phyloP scores from a whole-genome alignment of 2,888 invertebrate species.

The Pammene fasciana region DNA sequence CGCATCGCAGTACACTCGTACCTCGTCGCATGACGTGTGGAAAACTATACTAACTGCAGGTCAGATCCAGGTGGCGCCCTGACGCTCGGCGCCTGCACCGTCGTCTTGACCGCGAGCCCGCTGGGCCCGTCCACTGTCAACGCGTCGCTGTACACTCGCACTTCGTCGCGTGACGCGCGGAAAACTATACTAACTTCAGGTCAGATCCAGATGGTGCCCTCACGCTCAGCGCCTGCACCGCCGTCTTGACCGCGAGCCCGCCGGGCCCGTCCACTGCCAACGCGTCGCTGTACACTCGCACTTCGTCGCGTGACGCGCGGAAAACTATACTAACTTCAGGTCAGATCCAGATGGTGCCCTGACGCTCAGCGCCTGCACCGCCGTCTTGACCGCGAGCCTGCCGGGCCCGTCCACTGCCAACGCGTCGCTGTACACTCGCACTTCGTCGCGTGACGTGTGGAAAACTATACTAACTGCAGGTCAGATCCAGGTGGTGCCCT shows the following conservation, averaged over 20 bases:
- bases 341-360: no score
- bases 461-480: slow-evolving; percentile 85
- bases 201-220: slow-evolving; percentile 92
- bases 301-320: slow-evolving; percentile 91
- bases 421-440: no score
- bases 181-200: slow-evolving; percentile 91
- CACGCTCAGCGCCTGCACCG: slow-evolving; percentile 91
- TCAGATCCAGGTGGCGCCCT: slow-evolving; percentile 92
- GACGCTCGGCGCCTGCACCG: slow-evolving; percentile 91
- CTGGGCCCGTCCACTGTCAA: slow-evolving; percentile 91
- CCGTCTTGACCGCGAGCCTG: no score
- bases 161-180: slow-evolving; percentile 91
- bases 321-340: no score
- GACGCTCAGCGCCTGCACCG: no score
- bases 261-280: slow-evolving; percentile 91
- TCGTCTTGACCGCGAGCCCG: slow-evolving; percentile 91
- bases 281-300: slow-evolving; percentile 90
- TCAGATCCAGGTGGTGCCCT: slow-evolving; percentile 92
- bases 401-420: no score
- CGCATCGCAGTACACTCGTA: no score
- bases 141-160: slow-evolving; percentile 90
- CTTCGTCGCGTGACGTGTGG: no score
- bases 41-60: slow-evolving; percentile 88
- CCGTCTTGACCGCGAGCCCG: slow-evolving; percentile 91
- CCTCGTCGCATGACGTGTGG: no score